Evolutionary conservation across 1,140 invertebrate genomes (phyloP), one percentile per base, ranked within the genome.

Genomic region (Diploscapter pachys): DNA sequence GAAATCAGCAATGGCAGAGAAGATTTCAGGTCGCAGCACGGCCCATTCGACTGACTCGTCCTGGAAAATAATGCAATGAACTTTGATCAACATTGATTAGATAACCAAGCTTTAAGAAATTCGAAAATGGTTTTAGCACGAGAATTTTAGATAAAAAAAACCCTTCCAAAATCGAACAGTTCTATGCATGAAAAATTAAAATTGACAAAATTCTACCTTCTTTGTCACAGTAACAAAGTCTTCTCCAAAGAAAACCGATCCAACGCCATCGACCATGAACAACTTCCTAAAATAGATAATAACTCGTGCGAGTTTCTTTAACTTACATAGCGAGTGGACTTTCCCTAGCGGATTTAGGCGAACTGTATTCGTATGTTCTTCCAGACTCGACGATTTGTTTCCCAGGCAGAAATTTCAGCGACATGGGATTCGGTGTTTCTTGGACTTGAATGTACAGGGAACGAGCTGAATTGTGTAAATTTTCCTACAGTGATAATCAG

Each of bases 361-460:
- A 94, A 9, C 94, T 93, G 86, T 99, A 99, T 88, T 99, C 95
- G 86, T 92, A 92, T 0, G 96, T 98, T 83, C 93, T 91, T 49
- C 93, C 93, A 61, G 89, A 86, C 76, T 93, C 93, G 3, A 99
- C 87, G 2, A 99, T 89, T 80, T 91, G 88, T 4, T 91, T 89
- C 57, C 96, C 96, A 53, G 97, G 97, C 73, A 99, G 84, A 88
- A 99, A 99, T 88, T 99, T 99, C 52, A 99, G 88, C 85, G 95
- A 96, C 82, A 99, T 96, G 9, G 97, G 97, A 89, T 99, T 99
- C 52, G 97, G 97, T 8, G 97, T 99, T 80, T 99, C 96, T 87
- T 98, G 95, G 0, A 95, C 97, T 89, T 98, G 95, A 77, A 99
- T 95, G 85, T 99, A 99, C 93, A 99, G 49, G 6, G 50, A 68